Evolutionary conservation across 2,797 vertebrate genomes (phyloP).

Genomic region (Alectoris magna): DNA sequence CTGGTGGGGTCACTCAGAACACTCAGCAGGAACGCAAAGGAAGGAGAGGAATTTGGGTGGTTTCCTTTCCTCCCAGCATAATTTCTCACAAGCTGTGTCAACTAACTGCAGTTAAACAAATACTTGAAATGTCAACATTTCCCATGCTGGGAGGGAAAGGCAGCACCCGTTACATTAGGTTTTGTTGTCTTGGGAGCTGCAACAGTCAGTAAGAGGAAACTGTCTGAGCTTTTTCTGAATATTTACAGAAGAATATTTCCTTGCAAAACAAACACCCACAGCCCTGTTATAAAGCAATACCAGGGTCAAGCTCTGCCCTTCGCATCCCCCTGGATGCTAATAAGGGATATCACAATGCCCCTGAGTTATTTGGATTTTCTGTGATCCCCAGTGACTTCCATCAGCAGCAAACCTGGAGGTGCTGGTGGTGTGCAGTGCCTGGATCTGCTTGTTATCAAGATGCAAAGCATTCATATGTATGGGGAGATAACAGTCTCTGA

Average conservation of each 20-base stretch:
- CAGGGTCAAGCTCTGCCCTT: not conserved
- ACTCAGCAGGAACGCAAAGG: conserved; percentile 3
- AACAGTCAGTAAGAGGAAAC: not conserved
- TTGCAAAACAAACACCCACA: conserved; percentile 35
- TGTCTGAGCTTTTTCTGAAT: conserved; percentile 20
- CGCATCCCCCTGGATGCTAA: not conserved
- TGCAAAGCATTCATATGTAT: not conserved
- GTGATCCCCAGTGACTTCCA: not conserved
- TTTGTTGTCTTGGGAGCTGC: conserved; percentile 51
- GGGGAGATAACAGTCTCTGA: not conserved
- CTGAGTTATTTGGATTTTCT: not conserved
- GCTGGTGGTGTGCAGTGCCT: not conserved
- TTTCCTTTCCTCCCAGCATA: conserved; percentile 42
- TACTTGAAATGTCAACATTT: conserved; percentile 61
- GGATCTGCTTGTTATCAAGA: not conserved
- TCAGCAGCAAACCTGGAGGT: not conserved
- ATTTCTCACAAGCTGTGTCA: conserved; percentile 78
- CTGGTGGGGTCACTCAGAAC: not conserved
- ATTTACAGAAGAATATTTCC: not conserved
- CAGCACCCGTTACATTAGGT: conserved; percentile 7
- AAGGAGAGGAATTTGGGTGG: conserved; percentile 7
- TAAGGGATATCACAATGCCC: not conserved
- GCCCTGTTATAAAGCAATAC: not conserved
- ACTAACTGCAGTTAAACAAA: conserved; percentile 73
- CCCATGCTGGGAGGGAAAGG: not conserved